phyloP scores from a whole-genome alignment of 2,888 invertebrate species.

The Calephelis perditalis region DNA sequence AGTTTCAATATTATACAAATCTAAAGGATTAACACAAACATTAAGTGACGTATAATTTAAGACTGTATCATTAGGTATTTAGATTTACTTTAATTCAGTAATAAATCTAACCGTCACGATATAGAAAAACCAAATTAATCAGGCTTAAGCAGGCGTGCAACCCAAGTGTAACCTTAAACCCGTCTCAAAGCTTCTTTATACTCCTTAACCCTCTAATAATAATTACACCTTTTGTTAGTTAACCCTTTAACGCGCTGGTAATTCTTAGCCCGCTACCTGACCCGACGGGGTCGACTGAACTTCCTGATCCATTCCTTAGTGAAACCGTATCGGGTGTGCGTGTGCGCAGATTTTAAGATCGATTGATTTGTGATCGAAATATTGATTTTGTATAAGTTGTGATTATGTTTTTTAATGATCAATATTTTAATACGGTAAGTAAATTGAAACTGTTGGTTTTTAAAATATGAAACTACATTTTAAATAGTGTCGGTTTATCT shows the following conservation, averaged over 20 bases:
- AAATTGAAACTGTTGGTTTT: neutral
- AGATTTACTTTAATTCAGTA: too few relatives aligned
- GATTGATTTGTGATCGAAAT: slow-evolving; percentile 22
- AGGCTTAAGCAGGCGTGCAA: slow-evolving; percentile 48
- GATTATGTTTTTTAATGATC: neutral
- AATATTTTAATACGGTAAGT: neutral
- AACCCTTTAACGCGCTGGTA: slow-evolving; percentile 71
- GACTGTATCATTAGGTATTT: too few relatives aligned
- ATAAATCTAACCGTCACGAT: slow-evolving; percentile 16
- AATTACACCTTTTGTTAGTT: slow-evolving; percentile 69
- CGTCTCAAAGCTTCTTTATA: slow-evolving; percentile 50
- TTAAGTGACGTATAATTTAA: too few relatives aligned
- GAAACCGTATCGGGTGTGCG: slow-evolving; percentile 60
- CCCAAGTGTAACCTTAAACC: slow-evolving; percentile 58
- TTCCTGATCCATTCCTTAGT: slow-evolving; percentile 73
- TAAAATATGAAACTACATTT: too few relatives aligned
- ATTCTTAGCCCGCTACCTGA: slow-evolving; percentile 74
- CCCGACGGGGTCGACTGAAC: slow-evolving; percentile 54
- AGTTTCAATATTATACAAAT: too few relatives aligned
- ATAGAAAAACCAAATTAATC: slow-evolving; percentile 35
- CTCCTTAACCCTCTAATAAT: slow-evolving; percentile 67
- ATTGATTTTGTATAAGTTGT: neutral
- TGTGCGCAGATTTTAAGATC: slow-evolving; percentile 49
- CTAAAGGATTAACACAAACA: too few relatives aligned
- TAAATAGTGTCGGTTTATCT: neutral